Evolutionary conservation across 2,888 invertebrate genomes (phyloP).

Genomic region (Synergus umbraculus): DNA sequence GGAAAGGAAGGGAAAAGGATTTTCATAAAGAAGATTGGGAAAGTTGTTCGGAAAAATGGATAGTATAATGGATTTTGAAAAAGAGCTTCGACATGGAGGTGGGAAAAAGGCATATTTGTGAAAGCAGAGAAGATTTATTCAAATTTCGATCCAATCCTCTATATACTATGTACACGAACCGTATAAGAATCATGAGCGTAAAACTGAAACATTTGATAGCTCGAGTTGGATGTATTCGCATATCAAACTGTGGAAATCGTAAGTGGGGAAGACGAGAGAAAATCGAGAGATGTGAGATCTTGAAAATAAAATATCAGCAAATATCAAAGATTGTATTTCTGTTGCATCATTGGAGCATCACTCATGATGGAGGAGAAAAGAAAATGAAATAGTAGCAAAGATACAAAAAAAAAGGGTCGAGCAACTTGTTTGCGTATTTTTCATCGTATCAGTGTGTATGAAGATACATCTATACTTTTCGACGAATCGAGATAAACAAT

Average conservation of each 20-base stretch:
- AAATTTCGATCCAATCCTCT: slow-evolving; percentile 13
- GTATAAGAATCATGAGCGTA: slow-evolving; percentile 19
- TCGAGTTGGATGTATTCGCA: slow-evolving; percentile 27
- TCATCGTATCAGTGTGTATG: background rate
- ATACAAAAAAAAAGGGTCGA: background rate
- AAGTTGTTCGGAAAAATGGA: too few relatives aligned
- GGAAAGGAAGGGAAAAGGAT: too few relatives aligned
- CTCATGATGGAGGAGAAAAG: background rate
- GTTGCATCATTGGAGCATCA: slow-evolving; percentile 10
- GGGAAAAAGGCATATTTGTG: background rate
- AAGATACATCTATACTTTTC: background rate
- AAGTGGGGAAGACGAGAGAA: slow-evolving; percentile 25
- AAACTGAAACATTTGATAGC: slow-evolving; percentile 30
- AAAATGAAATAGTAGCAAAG: background rate
- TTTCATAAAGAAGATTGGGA: too few relatives aligned
- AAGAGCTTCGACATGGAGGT: too few relatives aligned
- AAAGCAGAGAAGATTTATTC: background rate
- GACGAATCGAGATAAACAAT: too few relatives aligned
- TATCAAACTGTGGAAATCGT: slow-evolving; percentile 22
- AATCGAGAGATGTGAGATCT: slow-evolving; percentile 20
- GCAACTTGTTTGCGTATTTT: slow-evolving; percentile 10
- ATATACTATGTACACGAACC: slow-evolving; percentile 10
- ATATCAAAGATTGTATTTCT: slow-evolving; percentile 28
- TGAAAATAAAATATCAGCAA: slow-evolving; percentile 31
- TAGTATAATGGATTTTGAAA: too few relatives aligned